Evolutionary conservation across 2,113 vertebrate genomes (phyloP), one percentile per base, ranked within the genome.

Genomic region (Malurus alboscapulatus): DNA sequence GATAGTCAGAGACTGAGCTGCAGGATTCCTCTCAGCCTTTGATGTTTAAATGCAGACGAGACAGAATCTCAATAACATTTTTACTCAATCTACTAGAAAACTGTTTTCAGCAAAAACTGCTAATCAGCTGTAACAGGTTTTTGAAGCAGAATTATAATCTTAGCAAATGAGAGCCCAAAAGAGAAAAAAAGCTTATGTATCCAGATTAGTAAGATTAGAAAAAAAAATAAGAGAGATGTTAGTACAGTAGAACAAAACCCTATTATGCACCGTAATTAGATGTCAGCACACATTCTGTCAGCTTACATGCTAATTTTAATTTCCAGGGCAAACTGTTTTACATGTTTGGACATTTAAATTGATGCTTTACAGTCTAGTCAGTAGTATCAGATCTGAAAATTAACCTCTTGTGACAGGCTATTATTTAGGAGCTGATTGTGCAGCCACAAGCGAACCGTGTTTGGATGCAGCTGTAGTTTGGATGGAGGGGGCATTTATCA

Each of bases 401-500:
- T 92, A 90, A 88, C 90, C 51, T 86, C 44, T 63, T 59, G 50
- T 83, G 90, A 94, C 92, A 93, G 68, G 71, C 71, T 93, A 44
- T 80, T 83, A 90, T 80, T 94, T 55, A 91, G 50, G 34, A 90
- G 84, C 29, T 65, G 61, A 94, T 84, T 81, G 45, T 54, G 62
- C 30, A 54, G 21, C 44, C 24, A 61, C 40, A 55, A 75, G 50
- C 12, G 40, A 93, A 72, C 7, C 40, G 19, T 24, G 20, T 17
- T 44, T 75, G 45, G n/a, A 71, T 36, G 19, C 13, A 51, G 63
- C 44, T 90, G n/a, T 12, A 53, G 29, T 40, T 29, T 38, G 47
- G 34, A 62, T 3, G 7, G 15, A 55, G 27, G 61, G 16, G 14
- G 40, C 34, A 58, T 48, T 88, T n/a, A 51, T 34, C 59, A 87